A percentile compares a stretch with the other conserved stretches of the same genome.
Conservation (phyloP, 2,113 vertebrate species). For the Calyptommatus sinebrachiatus region DNA sequence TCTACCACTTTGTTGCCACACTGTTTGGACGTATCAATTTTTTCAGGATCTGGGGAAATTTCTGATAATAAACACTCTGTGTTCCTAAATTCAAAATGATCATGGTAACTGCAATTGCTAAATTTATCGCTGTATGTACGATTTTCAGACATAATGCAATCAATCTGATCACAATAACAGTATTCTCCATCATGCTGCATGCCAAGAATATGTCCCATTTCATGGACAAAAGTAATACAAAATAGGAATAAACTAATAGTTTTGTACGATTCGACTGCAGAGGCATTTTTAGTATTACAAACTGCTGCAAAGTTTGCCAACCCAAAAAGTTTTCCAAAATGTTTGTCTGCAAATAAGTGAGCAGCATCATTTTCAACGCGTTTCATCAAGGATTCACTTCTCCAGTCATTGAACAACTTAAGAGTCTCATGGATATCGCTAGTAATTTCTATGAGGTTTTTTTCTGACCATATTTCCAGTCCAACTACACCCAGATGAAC, state of each 20-base stretch:
- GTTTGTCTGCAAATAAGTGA: slow-evolving; percentile 28
- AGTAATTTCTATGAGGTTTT: slow-evolving; percentile 3
- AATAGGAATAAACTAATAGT: neutral
- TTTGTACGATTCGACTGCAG: slow-evolving; percentile 32
- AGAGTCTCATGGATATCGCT: neutral
- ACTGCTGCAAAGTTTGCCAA: neutral
- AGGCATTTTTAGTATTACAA: slow-evolving; percentile 22
- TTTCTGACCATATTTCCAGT: slow-evolving; percentile 25
- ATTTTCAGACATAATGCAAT: slow-evolving; percentile 39
- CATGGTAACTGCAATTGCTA: slow-evolving; percentile 67
- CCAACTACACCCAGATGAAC: slow-evolving; percentile 2
- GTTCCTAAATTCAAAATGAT: slow-evolving; percentile 24
- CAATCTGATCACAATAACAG: slow-evolving; percentile 48
- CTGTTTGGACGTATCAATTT: slow-evolving; percentile 22
- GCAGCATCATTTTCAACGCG: slow-evolving; percentile 41
- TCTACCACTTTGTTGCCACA: slow-evolving; percentile 69
- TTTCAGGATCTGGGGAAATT: neutral
- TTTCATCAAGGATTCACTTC: neutral
- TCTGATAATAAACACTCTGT: neutral
- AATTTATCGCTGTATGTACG: neutral
- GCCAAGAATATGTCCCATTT: slow-evolving; percentile 68
- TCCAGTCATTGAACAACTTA: neutral
- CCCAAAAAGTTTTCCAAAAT: slow-evolving; percentile 28
- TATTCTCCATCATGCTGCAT: neutral
- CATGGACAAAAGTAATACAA: slow-evolving; percentile 49